A percentile compares a stretch with the other conserved stretches of the same genome.
Evolutionary conservation across 2,797 vertebrate species (phyloP).

Genomic region (Propithecus deckenii): DNA sequence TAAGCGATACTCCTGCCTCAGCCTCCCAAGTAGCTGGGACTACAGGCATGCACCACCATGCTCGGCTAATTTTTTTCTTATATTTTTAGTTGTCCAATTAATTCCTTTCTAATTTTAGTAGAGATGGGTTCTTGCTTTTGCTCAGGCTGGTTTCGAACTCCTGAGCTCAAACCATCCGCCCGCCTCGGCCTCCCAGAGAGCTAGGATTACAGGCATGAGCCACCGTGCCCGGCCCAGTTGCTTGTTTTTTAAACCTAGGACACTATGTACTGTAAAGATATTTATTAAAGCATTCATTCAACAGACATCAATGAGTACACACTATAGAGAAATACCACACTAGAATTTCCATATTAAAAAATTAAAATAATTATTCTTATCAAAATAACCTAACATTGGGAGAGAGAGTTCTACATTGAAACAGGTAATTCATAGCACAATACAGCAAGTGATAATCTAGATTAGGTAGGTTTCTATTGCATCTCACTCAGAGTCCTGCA

Average conservation of each 20-base stretch:
- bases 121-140: no score
- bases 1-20: no score
- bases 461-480: not conserved
- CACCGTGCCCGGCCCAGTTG: no score
- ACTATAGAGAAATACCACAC: not conserved
- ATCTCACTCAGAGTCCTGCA: not conserved
- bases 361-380: not conserved
- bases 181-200: no score
- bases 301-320: not conserved
- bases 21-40: no score
- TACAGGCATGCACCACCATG: no score
- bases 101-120: no score
- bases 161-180: no score
- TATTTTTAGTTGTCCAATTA: no score
- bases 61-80: no score
- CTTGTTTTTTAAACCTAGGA: not conserved
- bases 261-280: not conserved
- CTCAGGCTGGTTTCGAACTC: no score
- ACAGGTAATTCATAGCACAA: not conserved
- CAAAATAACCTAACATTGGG: not conserved
- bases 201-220: no score
- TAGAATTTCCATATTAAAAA: not conserved
- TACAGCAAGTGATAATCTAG: not conserved
- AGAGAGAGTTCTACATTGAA: not conserved
- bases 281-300: not conserved